Percentiles rank a stretch among this genome's conserved stretches.
Conservation (phyloP, 2,113 vertebrate genomes). For the Panurus biarmicus region DNA sequence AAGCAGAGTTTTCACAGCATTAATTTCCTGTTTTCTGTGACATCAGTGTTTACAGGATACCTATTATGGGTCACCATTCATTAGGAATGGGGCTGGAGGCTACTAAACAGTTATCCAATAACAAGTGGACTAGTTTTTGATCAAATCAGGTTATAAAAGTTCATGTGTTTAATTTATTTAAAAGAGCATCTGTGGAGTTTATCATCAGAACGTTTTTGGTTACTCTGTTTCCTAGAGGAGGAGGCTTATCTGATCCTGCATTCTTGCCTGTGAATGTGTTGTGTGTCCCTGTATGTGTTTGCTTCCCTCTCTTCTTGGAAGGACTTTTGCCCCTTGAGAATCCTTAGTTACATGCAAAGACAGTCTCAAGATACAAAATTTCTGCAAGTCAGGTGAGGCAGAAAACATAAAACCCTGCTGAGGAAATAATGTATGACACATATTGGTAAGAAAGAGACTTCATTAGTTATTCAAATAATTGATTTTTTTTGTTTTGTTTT, state of each 20-base stretch:
- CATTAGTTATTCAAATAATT: background rate
- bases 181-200: background rate
- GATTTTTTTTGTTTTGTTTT: rapidly evolving
- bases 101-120: background rate
- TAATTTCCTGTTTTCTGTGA: background rate
- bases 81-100: background rate
- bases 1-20: background rate
- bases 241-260: background rate
- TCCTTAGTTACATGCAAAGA: background rate
- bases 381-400: background rate
- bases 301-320: background rate
- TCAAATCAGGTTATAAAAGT: background rate
- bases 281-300: background rate
- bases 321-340: background rate
- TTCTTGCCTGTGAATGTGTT: background rate
- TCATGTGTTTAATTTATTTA: background rate
- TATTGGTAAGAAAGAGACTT: background rate
- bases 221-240: background rate
- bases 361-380: background rate
- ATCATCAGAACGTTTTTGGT: background rate
- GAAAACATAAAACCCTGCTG: background rate
- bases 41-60: background rate
- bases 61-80: background rate
- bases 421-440: background rate
- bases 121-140: background rate